Conservation (phyloP, 2,797 vertebrate species). For the Odontamblyopus lacepedii region DNA sequence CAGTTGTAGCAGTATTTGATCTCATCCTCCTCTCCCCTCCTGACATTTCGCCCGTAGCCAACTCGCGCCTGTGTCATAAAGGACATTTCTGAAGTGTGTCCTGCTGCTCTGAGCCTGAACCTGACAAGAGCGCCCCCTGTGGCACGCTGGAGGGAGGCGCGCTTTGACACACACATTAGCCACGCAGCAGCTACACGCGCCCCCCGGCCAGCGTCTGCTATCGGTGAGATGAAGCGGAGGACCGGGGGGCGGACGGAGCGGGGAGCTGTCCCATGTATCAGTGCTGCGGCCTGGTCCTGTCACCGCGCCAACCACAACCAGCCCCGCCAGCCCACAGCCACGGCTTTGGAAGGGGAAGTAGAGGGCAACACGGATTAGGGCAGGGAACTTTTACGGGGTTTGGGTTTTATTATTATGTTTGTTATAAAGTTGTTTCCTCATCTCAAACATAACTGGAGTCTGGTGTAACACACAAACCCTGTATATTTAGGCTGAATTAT, state of each 20-base stretch:
- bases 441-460: too few relatives aligned
- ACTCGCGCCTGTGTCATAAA: conserved; percentile 18
- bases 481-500: too few relatives aligned
- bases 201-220: conserved; percentile 8
- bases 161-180: conserved; percentile 1
- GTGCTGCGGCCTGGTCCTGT: background rate
- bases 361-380: background rate
- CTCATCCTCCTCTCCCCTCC: too few relatives aligned
- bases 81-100: conserved; percentile 20
- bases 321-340: background rate
- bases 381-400: background rate
- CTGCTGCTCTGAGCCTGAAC: conserved; percentile 22
- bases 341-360: background rate
- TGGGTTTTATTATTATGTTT: background rate
- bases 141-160: background rate
- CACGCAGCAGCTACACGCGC: conserved; percentile 1
- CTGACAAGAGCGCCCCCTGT: conserved; percentile 27
- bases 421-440: too few relatives aligned
- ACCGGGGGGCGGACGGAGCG: background rate
- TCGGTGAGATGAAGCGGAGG: background rate
- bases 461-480: too few relatives aligned
- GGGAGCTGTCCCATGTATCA: background rate
- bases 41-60: conserved; percentile 13
- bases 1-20: too few relatives aligned
- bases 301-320: background rate